A percentile compares a stretch with the other conserved stretches of the same genome.
phyloP scores from a whole-genome alignment of 2,113 vertebrate genomes.

The Meles meles region DNA sequence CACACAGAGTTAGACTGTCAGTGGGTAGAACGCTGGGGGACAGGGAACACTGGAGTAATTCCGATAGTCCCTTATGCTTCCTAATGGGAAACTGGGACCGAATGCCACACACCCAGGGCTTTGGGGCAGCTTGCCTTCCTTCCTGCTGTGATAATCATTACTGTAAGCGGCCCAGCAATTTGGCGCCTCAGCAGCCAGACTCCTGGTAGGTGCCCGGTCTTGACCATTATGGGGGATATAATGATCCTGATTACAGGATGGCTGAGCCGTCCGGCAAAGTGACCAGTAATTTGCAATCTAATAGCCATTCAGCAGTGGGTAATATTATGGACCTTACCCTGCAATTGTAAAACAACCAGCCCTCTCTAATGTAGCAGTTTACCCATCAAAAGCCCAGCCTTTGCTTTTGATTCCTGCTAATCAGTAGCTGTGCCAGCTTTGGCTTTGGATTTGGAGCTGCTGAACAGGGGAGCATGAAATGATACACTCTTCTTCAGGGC shows the following conservation, averaged over 20 bases:
- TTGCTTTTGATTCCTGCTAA: slow-evolving; percentile 73
- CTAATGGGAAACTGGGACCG: neutral
- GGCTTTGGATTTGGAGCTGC: slow-evolving; percentile 64
- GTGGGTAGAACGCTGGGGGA: neutral
- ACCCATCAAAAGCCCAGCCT: slow-evolving; percentile 68
- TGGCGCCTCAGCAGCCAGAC: slow-evolving; percentile 66
- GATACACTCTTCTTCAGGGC: slow-evolving; percentile 53
- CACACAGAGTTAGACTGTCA: neutral
- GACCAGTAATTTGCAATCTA: slow-evolving; percentile 76
- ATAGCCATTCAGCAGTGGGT: slow-evolving; percentile 66
- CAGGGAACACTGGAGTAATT: neutral
- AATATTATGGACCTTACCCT: slow-evolving; percentile 72
- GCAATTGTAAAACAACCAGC: slow-evolving; percentile 70
- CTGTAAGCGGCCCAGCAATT: slow-evolving; percentile 62
- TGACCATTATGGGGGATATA: slow-evolving; percentile 66
- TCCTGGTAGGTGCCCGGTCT: slow-evolving; percentile 69
- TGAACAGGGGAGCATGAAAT: slow-evolving; percentile 65
- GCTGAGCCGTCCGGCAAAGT: slow-evolving; percentile 60
- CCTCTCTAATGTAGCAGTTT: slow-evolving; percentile 72
- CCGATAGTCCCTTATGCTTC: neutral
- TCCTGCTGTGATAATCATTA: slow-evolving; percentile 59
- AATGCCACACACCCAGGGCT: slow-evolving; percentile 27
- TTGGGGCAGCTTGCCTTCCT: slow-evolving; percentile 20
- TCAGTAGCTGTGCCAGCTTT: slow-evolving; percentile 69
- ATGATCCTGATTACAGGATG: slow-evolving; percentile 71